Evolutionary conservation across 2,888 invertebrate genomes (phyloP).

Genomic region (Stenodema calcarata): DNA sequence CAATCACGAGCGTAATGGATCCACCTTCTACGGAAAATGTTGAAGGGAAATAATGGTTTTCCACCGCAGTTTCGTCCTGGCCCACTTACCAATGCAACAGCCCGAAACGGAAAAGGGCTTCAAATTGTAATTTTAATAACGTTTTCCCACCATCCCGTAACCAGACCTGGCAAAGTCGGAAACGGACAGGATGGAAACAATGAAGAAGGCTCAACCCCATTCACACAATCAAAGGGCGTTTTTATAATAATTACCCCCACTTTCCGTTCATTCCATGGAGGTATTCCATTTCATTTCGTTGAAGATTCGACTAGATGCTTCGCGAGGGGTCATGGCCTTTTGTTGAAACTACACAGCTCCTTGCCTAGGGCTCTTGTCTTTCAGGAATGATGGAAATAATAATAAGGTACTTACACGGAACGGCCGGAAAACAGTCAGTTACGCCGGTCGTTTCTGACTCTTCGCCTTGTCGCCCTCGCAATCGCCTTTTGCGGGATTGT

Average conservation of each 20-base stretch:
- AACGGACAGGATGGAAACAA: neutral
- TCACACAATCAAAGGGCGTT: neutral
- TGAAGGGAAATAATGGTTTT: neutral
- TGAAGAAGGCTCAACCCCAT: neutral
- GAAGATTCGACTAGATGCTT: neutral
- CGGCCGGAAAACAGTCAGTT: neutral
- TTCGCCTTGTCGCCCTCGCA: neutral
- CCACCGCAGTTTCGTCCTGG: neutral
- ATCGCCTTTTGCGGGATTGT: neutral
- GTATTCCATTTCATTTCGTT: neutral
- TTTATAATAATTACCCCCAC: neutral
- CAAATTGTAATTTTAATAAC: slow-evolving; percentile 24
- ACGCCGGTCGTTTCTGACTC: neutral
- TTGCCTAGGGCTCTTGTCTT: neutral
- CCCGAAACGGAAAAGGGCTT: neutral
- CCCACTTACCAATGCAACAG: neutral
- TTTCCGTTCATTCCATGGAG: neutral
- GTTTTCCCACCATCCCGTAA: slow-evolving; percentile 17
- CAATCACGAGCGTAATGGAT: no score
- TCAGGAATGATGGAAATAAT: neutral
- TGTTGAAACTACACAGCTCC: neutral
- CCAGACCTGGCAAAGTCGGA: neutral
- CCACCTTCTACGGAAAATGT: no score
- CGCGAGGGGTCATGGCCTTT: neutral
- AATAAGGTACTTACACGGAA: neutral